Conservation (phyloP, 2,888 invertebrate species). For the Lamellibrachia columna region DNA sequence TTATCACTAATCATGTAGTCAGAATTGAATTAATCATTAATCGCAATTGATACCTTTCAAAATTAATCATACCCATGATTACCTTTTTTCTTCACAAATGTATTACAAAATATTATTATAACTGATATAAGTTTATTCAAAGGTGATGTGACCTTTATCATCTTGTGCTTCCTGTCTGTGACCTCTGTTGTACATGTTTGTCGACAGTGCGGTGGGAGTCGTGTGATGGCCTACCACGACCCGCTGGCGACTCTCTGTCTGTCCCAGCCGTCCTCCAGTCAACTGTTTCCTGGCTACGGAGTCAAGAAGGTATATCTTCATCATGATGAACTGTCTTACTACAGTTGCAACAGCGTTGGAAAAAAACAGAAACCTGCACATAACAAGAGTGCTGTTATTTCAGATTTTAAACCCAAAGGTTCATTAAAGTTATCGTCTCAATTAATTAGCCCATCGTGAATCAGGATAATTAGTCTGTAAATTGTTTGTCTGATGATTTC, state of each 20-base stretch:
- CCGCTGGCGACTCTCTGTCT: constrained; percentile 74
- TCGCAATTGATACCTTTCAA: no score
- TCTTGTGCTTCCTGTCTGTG: not conserved
- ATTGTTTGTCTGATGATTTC: no score
- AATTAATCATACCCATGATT: no score
- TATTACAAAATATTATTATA: no score
- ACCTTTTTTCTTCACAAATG: no score
- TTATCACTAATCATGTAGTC: not conserved
- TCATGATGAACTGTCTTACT: not conserved
- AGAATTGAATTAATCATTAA: no score
- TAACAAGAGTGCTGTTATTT: not conserved
- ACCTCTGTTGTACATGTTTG: not conserved
- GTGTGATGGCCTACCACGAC: constrained; percentile 76
- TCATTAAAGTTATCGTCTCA: no score
- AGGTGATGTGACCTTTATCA: no score
- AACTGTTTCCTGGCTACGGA: constrained; percentile 82
- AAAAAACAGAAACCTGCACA: not conserved
- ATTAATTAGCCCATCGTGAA: no score
- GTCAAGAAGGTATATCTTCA: constrained; percentile 74
- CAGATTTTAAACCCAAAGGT: not conserved
- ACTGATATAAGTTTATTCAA: no score
- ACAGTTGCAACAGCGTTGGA: not conserved
- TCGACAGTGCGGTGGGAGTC: constrained; percentile 75
- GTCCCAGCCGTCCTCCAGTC: constrained; percentile 78
- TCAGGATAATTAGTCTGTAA: no score